Base-by-base conservation (phyloP, 23 tunicate genomes). In the Aplidium turbinatum region DNA sequence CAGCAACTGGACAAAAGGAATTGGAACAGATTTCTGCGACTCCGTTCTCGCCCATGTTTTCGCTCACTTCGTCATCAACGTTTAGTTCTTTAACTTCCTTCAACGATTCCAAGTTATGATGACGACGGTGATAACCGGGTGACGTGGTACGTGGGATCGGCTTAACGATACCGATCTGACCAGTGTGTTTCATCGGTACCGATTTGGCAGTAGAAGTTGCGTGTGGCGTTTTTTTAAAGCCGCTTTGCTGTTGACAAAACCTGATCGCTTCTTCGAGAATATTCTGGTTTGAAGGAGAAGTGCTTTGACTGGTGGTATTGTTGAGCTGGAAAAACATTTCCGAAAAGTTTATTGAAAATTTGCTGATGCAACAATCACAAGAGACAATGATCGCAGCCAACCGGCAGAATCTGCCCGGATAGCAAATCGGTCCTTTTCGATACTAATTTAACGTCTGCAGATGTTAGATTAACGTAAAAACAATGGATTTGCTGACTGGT, bases 211-310 rank as follows among this genome's bases (percentile, higher is more conserved):
- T 47, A 3, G 58, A 47, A 4, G 76, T 5, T 23, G 73, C 9
- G 18, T 51, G 22, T 4, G 52, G 5, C 19, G 76, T 58, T 47
- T 47, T 47, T 4, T 28, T 23, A 2, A 28, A 28, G n/a, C 6
- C 50, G 61, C 22, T 69, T 31, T 72, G 78, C 19, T 72, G 87
- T 26, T 81, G 78, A 35, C 87, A 81, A 51, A 81, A 81, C 34
- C 78, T 47, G 21, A 81, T 23, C 28, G 87, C 87, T 81, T 81
- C 79, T n/a, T 81, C 87, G 46, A 80, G 38, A 45, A 70, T 57
- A 4, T 7, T 27, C 2, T 40, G 16, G 19, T 29, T 47, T 57
- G n/a, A n/a, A n/a, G n/a, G n/a, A n/a, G n/a, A n/a, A n/a, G n/a
- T n/a, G n/a, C n/a, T n/a, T n/a, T n/a, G n/a, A n/a, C n/a, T n/a